Percentiles rank a stretch among this genome's conserved stretches.
phyloP scores from a whole-genome alignment of 1,140 invertebrate genomes.

The Drosophila kurseongensis region DNA sequence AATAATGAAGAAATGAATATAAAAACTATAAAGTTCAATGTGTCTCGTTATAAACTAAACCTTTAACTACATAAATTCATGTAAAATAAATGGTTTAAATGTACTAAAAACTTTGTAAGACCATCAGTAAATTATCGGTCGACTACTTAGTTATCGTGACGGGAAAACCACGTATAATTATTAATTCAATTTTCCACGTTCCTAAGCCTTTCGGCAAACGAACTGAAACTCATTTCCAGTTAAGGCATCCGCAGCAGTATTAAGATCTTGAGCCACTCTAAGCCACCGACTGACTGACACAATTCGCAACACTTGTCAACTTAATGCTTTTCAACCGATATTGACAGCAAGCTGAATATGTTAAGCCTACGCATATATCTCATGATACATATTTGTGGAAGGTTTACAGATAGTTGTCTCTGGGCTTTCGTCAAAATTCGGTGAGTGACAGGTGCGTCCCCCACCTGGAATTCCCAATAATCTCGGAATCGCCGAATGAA shows the following conservation, averaged over 20 bases:
- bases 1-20: background rate
- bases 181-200: slow-evolving; percentile 44
- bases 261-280: slow-evolving; percentile 64
- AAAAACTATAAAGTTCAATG: background rate
- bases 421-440: slow-evolving; percentile 47
- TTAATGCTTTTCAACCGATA: slow-evolving; percentile 61
- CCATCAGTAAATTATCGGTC: slow-evolving; percentile 14
- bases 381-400: slow-evolving; percentile 21
- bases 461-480: slow-evolving; percentile 21
- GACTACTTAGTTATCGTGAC: slow-evolving; percentile 1
- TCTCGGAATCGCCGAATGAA: slow-evolving; percentile 18
- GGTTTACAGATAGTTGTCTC: slow-evolving; percentile 19
- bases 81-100: slow-evolving; percentile 11
- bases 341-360: slow-evolving; percentile 68
- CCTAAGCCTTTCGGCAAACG: slow-evolving; percentile 42
- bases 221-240: slow-evolving; percentile 41
- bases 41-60: too few relatives aligned
- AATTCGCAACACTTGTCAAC: slow-evolving; percentile 79
- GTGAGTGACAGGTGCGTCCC: slow-evolving; percentile 54
- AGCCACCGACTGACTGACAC: slow-evolving; percentile 52
- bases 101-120: background rate
- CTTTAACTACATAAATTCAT: too few relatives aligned
- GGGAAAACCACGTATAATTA: slow-evolving; percentile 20
- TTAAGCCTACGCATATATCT: slow-evolving; percentile 57
- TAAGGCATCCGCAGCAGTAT: slow-evolving; percentile 30